Base-by-base conservation (phyloP, 2,888 invertebrate genomes). In the Sesia apiformis region DNA sequence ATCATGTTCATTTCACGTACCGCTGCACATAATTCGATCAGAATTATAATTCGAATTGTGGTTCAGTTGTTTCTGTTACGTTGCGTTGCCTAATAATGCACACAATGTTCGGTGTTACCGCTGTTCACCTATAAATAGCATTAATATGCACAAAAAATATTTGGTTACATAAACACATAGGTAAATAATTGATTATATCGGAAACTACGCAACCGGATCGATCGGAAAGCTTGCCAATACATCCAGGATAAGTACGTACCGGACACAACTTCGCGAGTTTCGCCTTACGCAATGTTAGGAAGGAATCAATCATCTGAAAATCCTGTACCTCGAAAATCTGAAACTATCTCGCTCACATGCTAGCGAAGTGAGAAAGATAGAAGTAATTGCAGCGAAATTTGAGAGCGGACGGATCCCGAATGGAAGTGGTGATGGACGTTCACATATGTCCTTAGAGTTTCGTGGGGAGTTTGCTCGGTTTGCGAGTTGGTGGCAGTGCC, bases 401-500 rank as follows among this genome's bases (percentile, higher is more conserved):
- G 46, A 46, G 46, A 46, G 46, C 46, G 46, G 5, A 46, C 46
- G 46, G 46, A 46, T 46, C 46, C 46, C 46, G 46, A 46, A 4
- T 8, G 43, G 50, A 57, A 56, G 75, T 46, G 75, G 67, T 72
- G 67, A 63, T 65, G 68, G 55, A 67, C 81, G 66, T 75, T 80
- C 78, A 75, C 76, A 62, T 63, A 71, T 74, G 23, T 68, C 70
- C 70, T 66, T 67, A 58, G 66, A 62, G 72, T 4, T 46, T 63
- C 71, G 74, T 68, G 68, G 71, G 67, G 59, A 56, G 66, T 62
- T 53, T 46, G 57, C 40, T 38, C 52, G 53, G 49, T 53, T 39
- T 50, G 41, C 53, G 55, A n/a, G 53, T n/a, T 59, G 57, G 59
- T 69, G 39, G 70, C 86, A 87, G 88, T 87, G 80, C 75, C 72